Conservation (phyloP, 2,113 vertebrate genomes). For the Anoplopoma fimbria region DNA sequence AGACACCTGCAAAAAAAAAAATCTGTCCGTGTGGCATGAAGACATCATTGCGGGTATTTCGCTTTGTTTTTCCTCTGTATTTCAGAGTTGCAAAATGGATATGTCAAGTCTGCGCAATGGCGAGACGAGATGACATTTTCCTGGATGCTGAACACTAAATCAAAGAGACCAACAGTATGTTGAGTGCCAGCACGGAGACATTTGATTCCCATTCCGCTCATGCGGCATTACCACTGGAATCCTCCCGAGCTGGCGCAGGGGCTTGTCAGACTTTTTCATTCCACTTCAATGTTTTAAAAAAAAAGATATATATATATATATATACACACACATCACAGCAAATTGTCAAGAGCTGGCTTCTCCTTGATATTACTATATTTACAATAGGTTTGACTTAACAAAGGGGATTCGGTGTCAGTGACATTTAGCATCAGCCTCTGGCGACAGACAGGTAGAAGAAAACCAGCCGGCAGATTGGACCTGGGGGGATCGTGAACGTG, state of each 20-base stretch:
- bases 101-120: constrained; percentile 75
- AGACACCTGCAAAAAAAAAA: constrained; percentile 39
- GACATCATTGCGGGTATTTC: constrained; percentile 67
- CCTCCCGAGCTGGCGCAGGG: constrained; percentile 65
- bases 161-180: constrained; percentile 79
- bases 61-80: constrained; percentile 70
- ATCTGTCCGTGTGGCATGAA: constrained; percentile 61
- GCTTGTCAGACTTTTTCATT: constrained; percentile 75
- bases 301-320: constrained; percentile 7
- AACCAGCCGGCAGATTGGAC: constrained; percentile 92
- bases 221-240: constrained; percentile 75
- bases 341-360: constrained; percentile 51
- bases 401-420: constrained; percentile 87
- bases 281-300: constrained; percentile 70
- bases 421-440: constrained; percentile 95
- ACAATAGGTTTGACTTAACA: constrained; percentile 77
- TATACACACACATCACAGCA: constrained; percentile 35
- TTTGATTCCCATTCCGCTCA: constrained; percentile 78
- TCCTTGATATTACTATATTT: constrained; percentile 62
- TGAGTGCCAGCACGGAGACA: constrained; percentile 77
- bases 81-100: constrained; percentile 77
- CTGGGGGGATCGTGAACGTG: constrained; percentile 29
- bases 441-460: constrained; percentile 91
- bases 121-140: constrained; percentile 77
- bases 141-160: constrained; percentile 78